phyloP scores from a whole-genome alignment of 2,113 vertebrate species.

The Ursus arctos region DNA sequence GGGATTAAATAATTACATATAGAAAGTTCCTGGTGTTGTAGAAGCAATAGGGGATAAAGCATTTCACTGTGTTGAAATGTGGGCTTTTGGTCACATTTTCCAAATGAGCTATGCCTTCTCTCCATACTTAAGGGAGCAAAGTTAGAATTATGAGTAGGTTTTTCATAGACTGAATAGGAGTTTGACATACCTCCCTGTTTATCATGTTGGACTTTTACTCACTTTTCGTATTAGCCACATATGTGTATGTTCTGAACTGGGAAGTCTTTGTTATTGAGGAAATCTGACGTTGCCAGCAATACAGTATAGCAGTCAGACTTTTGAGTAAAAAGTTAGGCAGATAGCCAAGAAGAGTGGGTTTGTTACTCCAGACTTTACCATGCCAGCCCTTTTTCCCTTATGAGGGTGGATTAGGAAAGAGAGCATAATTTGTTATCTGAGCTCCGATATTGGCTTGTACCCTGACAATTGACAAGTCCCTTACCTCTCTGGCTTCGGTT shows the following conservation, averaged over 20 bases:
- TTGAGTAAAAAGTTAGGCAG: conserved; percentile 68
- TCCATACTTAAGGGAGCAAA: conserved; percentile 66
- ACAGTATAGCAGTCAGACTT: conserved; percentile 75
- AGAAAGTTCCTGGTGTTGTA: conserved; percentile 60
- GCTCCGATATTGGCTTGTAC: not conserved
- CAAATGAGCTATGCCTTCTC: conserved; percentile 75
- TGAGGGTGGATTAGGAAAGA: not conserved
- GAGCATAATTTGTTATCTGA: conserved; percentile 29
- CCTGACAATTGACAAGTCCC: not conserved
- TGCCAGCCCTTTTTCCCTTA: not conserved
- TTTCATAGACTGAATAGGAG: conserved; percentile 72
- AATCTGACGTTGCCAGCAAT: conserved; percentile 65
- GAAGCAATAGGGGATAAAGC: conserved; percentile 70
- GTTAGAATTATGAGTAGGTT: conserved; percentile 78
- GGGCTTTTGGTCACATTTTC: conserved; percentile 76
- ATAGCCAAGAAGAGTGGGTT: conserved; percentile 61
- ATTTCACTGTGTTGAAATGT: conserved; percentile 77
- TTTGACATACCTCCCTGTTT: conserved; percentile 74
- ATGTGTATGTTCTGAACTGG: conserved; percentile 73
- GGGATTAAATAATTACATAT: conserved; percentile 75
- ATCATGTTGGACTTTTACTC: conserved; percentile 72
- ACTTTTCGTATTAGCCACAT: conserved; percentile 73
- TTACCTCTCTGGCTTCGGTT: not conserved
- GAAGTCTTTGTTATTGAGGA: conserved; percentile 78
- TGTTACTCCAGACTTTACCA: conserved; percentile 26